Conservation (phyloP, 2,113 vertebrate genomes). For the Silurus meridionalis region DNA sequence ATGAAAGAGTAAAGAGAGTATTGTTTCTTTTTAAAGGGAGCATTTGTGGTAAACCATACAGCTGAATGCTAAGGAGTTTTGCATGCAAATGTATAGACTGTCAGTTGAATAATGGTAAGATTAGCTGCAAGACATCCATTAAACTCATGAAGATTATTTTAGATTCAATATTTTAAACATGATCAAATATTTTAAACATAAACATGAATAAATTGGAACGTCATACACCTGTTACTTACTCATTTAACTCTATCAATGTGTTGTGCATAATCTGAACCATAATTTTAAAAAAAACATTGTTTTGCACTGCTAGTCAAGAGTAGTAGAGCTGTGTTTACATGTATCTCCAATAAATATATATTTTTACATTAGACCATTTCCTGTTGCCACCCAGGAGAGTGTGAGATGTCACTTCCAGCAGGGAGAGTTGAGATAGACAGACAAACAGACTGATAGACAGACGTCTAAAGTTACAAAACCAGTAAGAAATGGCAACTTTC, state of each 20-base stretch:
- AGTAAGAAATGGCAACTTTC: not conserved
- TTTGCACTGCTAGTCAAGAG: not conserved
- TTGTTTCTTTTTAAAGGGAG: not conserved
- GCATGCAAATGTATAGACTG: not conserved
- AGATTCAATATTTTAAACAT: not conserved
- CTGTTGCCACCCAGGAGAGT: conserved; percentile 59
- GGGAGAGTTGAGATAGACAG: not conserved
- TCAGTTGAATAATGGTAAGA: not conserved
- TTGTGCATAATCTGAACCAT: not conserved
- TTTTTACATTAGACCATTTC: conserved; percentile 67
- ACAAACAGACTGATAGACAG: not conserved
- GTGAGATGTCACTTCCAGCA: conserved; percentile 41
- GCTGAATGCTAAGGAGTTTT: not conserved
- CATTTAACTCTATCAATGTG: not conserved
- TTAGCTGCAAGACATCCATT: not conserved
- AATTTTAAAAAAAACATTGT: not conserved
- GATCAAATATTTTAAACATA: not conserved
- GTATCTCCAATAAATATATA: conserved; percentile 57
- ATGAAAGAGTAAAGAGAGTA: not conserved
- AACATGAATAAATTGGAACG: not conserved
- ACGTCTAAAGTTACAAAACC: not conserved
- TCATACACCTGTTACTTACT: not conserved
- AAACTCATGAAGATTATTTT: not conserved
- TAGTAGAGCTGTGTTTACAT: not conserved
- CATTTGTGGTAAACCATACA: not conserved